Evolutionary conservation across 2,888 invertebrate genomes (phyloP).

Genomic region (Thecocarcelia acutangulata): DNA sequence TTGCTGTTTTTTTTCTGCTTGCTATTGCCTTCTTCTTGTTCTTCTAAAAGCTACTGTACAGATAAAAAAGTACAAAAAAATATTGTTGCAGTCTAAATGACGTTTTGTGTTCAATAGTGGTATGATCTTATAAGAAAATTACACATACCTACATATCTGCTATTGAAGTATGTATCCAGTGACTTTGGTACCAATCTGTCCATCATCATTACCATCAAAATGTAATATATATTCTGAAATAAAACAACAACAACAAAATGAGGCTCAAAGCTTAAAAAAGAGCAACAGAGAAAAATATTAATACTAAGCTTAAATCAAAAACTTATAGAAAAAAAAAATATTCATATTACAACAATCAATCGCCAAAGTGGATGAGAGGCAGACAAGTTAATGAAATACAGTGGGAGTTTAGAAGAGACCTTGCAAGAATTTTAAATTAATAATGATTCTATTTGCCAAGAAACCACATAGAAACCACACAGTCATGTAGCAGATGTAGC

Average conservation of each 20-base stretch:
- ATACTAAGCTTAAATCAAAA: slow-evolving; percentile 32
- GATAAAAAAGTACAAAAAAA: not conserved
- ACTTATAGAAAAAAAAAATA: not conserved
- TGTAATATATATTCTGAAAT: slow-evolving; percentile 64
- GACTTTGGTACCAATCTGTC: slow-evolving; percentile 81
- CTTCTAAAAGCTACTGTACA: slow-evolving; percentile 12
- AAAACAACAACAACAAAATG: slow-evolving; percentile 54
- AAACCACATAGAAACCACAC: no score
- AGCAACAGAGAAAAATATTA: slow-evolving; percentile 5
- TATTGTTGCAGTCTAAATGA: slow-evolving; percentile 26
- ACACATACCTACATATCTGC: slow-evolving; percentile 29
- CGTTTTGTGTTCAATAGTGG: slow-evolving; percentile 35
- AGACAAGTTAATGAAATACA: slow-evolving; percentile 32
- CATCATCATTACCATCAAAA: slow-evolving; percentile 80
- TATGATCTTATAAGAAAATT: slow-evolving; percentile 68
- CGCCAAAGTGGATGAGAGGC: slow-evolving; percentile 27
- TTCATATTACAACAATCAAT: slow-evolving; percentile 14
- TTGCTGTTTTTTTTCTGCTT: slow-evolving; percentile 19
- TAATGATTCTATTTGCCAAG: not conserved
- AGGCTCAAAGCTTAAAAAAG: slow-evolving; percentile 35
- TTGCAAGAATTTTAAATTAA: not conserved
- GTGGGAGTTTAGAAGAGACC: not conserved
- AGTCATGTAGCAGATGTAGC: no score
- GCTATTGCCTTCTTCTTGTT: not conserved
- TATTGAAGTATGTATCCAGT: slow-evolving; percentile 60